Percentiles rank a stretch among this genome's conserved stretches.
Evolutionary conservation across 2,113 vertebrate species (phyloP).

Genomic region (Zapornia atra): DNA sequence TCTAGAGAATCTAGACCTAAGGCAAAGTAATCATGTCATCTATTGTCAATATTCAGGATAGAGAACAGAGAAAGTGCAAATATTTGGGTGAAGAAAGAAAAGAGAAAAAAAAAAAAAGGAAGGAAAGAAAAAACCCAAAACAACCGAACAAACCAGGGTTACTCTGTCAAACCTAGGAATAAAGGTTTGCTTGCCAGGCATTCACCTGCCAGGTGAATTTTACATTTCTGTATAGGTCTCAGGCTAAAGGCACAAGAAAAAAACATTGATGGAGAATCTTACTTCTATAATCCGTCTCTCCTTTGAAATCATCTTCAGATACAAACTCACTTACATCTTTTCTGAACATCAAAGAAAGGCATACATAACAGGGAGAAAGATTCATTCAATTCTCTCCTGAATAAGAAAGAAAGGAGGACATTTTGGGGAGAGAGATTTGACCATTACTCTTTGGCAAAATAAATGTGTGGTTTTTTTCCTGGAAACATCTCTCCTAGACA

Average conservation of each 20-base stretch:
- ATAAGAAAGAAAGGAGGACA: background rate
- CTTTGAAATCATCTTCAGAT: background rate
- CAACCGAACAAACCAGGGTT: background rate
- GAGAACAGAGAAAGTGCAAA: background rate
- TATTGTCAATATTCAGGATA: background rate
- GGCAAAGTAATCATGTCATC: background rate
- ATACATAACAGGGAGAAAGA: background rate
- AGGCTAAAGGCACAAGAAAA: background rate
- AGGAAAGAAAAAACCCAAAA: background rate
- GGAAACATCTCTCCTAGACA: background rate
- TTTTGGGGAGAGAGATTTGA: background rate
- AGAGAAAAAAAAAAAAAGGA: no score
- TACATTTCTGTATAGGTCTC: background rate
- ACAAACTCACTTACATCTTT: background rate
- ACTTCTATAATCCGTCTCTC: background rate
- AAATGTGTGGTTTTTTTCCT: background rate
- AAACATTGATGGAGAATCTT: background rate
- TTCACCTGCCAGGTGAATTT: background rate
- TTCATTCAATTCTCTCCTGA: background rate
- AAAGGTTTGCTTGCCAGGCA: background rate
- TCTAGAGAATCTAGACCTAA: background rate
- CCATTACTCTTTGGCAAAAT: background rate
- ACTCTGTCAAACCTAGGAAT: background rate
- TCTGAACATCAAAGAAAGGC: background rate
- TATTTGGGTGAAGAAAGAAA: background rate